Conservation (phyloP, 1,140 invertebrate species). For the Hydropsyche tenuis region DNA sequence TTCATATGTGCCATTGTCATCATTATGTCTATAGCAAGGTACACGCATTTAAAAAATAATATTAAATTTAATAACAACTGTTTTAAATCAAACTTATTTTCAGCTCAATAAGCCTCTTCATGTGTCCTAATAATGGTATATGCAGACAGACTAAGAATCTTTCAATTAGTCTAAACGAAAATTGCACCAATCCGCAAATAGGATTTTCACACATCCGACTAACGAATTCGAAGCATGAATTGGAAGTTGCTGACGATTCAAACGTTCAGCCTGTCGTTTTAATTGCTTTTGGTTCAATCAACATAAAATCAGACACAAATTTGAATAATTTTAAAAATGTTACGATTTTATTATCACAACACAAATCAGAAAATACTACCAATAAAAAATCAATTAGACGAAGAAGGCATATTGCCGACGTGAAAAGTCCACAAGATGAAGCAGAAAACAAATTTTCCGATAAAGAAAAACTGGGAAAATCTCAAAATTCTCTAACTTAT, state of each 20-base stretch:
- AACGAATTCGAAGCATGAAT: not conserved
- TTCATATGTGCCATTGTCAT: slow-evolving; percentile 83
- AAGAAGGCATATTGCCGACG: too few relatives aligned
- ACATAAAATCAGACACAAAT: too few relatives aligned
- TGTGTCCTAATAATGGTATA: too few relatives aligned
- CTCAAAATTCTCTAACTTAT: too few relatives aligned
- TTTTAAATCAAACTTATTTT: not conserved
- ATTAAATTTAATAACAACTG: not conserved
- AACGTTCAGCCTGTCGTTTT: not conserved
- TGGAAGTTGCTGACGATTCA: not conserved
- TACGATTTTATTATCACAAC: too few relatives aligned
- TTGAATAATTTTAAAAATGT: too few relatives aligned
- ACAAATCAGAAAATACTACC: too few relatives aligned
- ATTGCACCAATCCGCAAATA: not conserved
- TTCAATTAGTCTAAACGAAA: not conserved
- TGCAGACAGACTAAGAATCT: not conserved
- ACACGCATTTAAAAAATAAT: too few relatives aligned
- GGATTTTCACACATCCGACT: not conserved
- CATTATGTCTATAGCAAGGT: slow-evolving; percentile 73
- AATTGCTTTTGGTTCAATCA: not conserved
- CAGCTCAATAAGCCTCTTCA: not conserved
- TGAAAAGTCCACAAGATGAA: too few relatives aligned
- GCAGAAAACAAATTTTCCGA: too few relatives aligned
- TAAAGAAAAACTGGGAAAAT: too few relatives aligned
- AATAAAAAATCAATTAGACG: too few relatives aligned